Conservation (phyloP, 2,113 vertebrate species). For the Ciconia boyciana region DNA sequence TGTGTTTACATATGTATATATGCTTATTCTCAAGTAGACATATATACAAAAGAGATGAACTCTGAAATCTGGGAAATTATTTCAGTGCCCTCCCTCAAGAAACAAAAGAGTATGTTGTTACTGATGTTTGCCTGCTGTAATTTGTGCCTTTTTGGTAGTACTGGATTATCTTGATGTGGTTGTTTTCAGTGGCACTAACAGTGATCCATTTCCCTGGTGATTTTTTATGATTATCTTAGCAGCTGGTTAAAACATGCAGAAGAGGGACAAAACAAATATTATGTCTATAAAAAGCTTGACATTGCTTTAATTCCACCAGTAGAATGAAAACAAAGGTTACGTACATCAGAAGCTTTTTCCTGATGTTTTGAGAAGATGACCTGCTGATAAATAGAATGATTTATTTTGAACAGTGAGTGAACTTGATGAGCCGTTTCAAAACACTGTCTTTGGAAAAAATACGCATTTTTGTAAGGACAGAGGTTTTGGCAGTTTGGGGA, state of each 20-base stretch:
- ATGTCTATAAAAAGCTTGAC: conserved; percentile 20
- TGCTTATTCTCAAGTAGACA: neutral
- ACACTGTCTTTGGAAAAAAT: conserved; percentile 33
- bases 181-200: neutral
- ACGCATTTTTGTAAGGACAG: neutral
- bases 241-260: conserved; percentile 21
- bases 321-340: conserved; percentile 21
- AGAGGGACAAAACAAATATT: conserved; percentile 25
- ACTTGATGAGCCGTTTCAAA: conserved; percentile 34
- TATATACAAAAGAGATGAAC: neutral
- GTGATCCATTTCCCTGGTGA: neutral
- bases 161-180: neutral
- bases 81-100: neutral
- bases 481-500: conserved; percentile 21
- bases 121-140: neutral
- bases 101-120: neutral
- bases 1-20: neutral
- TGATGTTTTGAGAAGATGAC: conserved; percentile 46
- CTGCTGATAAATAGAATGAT: conserved; percentile 14
- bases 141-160: neutral
- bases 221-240: conserved; percentile 33
- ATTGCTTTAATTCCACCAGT: neutral
- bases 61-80: neutral
- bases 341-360: conserved; percentile 13
- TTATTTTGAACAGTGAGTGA: conserved; percentile 37